Conservation (phyloP, 2,888 invertebrate genomes). For the Noctuana brunneofusca region DNA sequence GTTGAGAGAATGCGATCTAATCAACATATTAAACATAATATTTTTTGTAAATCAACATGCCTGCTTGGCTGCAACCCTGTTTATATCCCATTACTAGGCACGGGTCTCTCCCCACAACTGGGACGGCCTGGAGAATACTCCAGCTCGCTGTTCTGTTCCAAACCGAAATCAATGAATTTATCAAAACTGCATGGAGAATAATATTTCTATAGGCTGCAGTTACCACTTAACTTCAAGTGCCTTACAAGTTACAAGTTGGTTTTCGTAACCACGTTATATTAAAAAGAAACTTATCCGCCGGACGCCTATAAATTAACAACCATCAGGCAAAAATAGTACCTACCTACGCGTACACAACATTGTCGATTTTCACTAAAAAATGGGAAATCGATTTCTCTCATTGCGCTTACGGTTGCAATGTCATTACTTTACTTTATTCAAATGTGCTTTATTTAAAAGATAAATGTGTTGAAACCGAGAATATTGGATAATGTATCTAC, state of each 20-base stretch:
- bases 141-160: no score
- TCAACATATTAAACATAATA: not conserved
- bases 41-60: not conserved
- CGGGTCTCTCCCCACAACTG: no score
- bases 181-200: no score
- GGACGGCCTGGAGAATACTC: no score
- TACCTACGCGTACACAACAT: conserved; percentile 28
- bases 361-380: conserved; percentile 28
- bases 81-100: no score
- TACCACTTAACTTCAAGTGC: not conserved
- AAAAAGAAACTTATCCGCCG: not conserved
- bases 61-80: no score
- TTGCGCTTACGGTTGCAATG: conserved; percentile 18
- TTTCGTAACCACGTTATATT: not conserved
- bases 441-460: conserved; percentile 5
- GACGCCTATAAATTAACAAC: conserved; percentile 2
- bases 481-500: no score
- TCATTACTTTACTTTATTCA: conserved; percentile 15
- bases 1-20: conserved; percentile 13
- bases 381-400: conserved; percentile 27
- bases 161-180: no score
- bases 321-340: conserved; percentile 4
- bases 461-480: not conserved
- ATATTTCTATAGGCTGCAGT: no score
- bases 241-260: no score